Evolutionary conservation across 1,140 invertebrate genomes (phyloP).

Genomic region (Batillaria attramentaria): DNA sequence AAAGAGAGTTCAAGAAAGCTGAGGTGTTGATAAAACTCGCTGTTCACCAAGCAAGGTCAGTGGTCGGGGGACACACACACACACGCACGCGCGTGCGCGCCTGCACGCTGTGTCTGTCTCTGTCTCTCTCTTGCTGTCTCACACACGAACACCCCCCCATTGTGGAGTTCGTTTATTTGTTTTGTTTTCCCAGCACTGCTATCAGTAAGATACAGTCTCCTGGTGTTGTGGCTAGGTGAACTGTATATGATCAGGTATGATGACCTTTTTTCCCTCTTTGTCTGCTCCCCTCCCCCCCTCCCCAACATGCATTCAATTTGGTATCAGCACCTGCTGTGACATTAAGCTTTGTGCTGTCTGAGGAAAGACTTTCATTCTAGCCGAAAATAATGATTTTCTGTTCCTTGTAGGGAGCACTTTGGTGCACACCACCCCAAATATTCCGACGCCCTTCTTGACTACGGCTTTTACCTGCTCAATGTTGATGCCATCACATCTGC

Average conservation of each 20-base stretch:
- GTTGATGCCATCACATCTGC: constrained; percentile 87
- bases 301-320: background rate
- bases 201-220: no score
- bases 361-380: background rate
- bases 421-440: constrained; percentile 83
- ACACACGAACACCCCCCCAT: no score
- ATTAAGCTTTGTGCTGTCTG: background rate
- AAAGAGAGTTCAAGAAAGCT: constrained; percentile 85
- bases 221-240: no score
- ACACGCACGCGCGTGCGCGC: no score
- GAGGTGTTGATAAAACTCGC: constrained; percentile 87
- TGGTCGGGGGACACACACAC: no score
- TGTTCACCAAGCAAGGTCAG: constrained; percentile 78
- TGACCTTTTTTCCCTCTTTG: no score
- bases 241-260: no score
- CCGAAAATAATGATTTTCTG: background rate
- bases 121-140: no score
- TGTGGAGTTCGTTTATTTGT: no score
- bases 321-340: background rate
- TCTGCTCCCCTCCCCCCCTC: no score
- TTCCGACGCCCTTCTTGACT: constrained; percentile 87
- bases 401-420: constrained; percentile 76
- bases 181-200: no score
- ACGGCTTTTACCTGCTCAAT: constrained; percentile 91
- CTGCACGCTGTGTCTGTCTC: no score